These are phyloP conservation scores for Mixornis gularis DNA, from an alignment of 2,113 vertebrate species.

Conservation along the genomic window DNA sequence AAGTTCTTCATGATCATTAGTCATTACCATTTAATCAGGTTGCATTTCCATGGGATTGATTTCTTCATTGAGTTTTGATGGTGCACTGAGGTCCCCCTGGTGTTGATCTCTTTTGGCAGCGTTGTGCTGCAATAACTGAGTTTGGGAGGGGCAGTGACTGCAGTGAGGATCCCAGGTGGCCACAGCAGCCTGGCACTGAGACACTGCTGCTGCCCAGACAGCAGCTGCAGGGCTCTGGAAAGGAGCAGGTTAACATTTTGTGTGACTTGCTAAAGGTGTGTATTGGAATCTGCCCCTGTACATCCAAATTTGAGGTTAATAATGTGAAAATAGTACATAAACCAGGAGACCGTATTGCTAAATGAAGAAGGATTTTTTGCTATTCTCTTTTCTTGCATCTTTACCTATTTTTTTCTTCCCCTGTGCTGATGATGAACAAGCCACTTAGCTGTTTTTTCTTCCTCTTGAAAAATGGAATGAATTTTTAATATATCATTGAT, in stretches of 20 bases:
- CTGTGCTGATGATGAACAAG: background rate
- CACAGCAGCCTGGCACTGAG: background rate
- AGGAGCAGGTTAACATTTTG: background rate
- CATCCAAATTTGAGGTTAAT: background rate
- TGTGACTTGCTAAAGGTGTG: background rate
- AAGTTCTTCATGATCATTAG: background rate
- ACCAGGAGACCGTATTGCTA: background rate
- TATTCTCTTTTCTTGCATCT: background rate
- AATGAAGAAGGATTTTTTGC: background rate
- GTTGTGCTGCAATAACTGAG: background rate
- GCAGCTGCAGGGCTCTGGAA: background rate
- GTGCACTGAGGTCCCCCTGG: background rate
- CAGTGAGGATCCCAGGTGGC: background rate
- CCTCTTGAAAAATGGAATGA: background rate
- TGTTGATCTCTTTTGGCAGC: background rate
- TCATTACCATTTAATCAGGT: background rate
- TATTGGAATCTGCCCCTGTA: background rate
- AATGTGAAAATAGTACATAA: background rate
- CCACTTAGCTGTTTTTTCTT: background rate
- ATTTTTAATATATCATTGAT: background rate
- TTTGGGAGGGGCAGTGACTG: background rate
- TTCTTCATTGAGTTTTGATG: background rate
- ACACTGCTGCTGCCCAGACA: background rate
- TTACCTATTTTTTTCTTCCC: background rate
- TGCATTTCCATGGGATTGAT: background rate